A percentile compares a stretch with the other conserved stretches of the same genome.
Conservation (phyloP, 2,888 invertebrate genomes). For the Trilocha varians region DNA sequence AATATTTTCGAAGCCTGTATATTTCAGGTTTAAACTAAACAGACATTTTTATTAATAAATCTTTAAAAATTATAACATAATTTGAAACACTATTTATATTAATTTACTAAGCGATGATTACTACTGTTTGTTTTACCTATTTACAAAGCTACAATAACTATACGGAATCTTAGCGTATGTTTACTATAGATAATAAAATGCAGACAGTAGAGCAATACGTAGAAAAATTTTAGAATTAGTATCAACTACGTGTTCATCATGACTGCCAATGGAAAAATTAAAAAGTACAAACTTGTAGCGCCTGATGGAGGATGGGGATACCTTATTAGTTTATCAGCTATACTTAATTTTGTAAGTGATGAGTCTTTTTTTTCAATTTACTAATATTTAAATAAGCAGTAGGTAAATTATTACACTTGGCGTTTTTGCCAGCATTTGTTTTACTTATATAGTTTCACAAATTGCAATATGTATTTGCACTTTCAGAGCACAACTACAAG, state of each 20-base stretch:
- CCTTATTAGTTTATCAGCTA: constrained; percentile 73
- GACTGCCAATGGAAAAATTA: constrained; percentile 23
- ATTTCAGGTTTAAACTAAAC: too few species aligned
- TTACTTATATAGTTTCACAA: too few species aligned
- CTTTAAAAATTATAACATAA: too few species aligned
- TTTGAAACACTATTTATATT: too few species aligned
- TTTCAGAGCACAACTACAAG: constrained; percentile 30
- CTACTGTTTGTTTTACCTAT: too few species aligned
- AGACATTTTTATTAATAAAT: too few species aligned
- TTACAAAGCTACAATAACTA: background rate
- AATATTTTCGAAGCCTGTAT: too few species aligned
- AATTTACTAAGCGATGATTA: too few species aligned
- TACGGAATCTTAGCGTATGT: background rate
- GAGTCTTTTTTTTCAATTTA: too few species aligned
- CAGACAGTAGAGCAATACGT: background rate
- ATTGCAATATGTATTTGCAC: constrained; percentile 2
- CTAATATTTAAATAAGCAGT: too few species aligned
- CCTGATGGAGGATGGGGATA: constrained; percentile 83
- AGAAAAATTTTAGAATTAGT: background rate
- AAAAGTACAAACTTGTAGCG: constrained; percentile 38
- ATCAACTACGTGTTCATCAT: constrained; percentile 11
- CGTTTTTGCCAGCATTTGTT: too few species aligned
- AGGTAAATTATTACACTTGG: too few species aligned
- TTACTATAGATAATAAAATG: background rate
- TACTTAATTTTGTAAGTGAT: constrained; percentile 76